Percentiles rank a stretch among this genome's conserved stretches.
phyloP scores from a whole-genome alignment of 2,113 vertebrate species.

The Perca flavescens region DNA sequence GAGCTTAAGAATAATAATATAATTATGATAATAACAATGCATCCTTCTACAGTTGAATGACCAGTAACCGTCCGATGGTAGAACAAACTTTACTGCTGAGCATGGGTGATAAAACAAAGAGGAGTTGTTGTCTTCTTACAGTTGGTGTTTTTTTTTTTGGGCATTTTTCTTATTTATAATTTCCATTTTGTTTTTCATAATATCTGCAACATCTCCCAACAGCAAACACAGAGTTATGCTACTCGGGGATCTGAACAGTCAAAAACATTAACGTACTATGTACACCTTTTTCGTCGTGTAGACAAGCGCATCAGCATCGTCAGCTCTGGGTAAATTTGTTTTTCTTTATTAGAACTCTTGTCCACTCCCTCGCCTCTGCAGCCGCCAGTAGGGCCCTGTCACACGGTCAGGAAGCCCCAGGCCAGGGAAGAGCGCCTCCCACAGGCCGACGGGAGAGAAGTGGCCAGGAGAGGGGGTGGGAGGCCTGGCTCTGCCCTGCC shows the following conservation, averaged over 20 bases:
- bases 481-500: constrained; percentile 91
- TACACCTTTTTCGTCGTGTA: constrained; percentile 98
- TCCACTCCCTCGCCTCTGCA: constrained; percentile 96
- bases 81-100: constrained; percentile 93
- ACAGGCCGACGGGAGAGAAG: constrained; percentile 71
- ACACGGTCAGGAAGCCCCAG: constrained; percentile 86
- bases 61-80: constrained; percentile 89
- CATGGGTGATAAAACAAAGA: constrained; percentile 92
- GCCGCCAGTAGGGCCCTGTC: constrained; percentile 92
- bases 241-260: constrained; percentile 96
- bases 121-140: constrained; percentile 84
- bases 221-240: constrained; percentile 87
- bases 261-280: constrained; percentile 99
- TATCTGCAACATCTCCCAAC: constrained; percentile 93
- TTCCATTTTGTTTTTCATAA: constrained; percentile 85
- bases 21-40: constrained; percentile 88
- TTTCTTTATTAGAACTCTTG: constrained; percentile 91
- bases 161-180: constrained; percentile 78
- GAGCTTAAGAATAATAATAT: constrained; percentile 85
- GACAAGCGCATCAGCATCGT: constrained; percentile 92
- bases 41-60: constrained; percentile 88
- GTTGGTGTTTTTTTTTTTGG: constrained; percentile 71
- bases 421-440: constrained; percentile 69
- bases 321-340: constrained; percentile 88
- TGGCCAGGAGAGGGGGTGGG: constrained; percentile 92